Percentiles rank a stretch among this genome's conserved stretches.
Evolutionary conservation across 1,140 invertebrate genomes (phyloP).

Genomic region (Formica exsecta): DNA sequence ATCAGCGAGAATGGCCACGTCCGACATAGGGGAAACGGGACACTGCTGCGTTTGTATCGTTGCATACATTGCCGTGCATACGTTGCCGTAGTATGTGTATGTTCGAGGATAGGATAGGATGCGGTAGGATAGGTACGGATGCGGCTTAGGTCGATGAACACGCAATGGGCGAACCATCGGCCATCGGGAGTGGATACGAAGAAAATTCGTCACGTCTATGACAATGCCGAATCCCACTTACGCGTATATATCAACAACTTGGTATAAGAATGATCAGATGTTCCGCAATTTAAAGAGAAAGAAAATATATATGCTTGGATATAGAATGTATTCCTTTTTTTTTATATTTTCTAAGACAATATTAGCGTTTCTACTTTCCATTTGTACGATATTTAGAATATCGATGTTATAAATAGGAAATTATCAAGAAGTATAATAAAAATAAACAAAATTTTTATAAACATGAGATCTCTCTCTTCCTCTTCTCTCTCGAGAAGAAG

Average conservation of each 20-base stretch:
- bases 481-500: not conserved
- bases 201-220: slow-evolving; percentile 79
- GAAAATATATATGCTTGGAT: not conserved
- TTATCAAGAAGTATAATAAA: too few relatives aligned
- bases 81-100: slow-evolving; percentile 30
- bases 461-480: not conserved
- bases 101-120: slow-evolving; percentile 17
- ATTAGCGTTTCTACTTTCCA: not conserved
- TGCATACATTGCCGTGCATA: slow-evolving; percentile 42
- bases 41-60: slow-evolving; percentile 60
- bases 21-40: slow-evolving; percentile 65
- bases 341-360: too few relatives aligned
- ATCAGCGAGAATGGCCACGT: slow-evolving; percentile 84
- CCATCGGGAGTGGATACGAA: slow-evolving; percentile 81
- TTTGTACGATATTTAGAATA: not conserved
- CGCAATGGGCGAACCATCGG: slow-evolving; percentile 64
- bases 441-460: not conserved
- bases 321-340: not conserved
- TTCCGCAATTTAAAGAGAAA: not conserved
- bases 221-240: slow-evolving; percentile 4
- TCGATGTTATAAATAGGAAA: not conserved
- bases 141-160: slow-evolving; percentile 42
- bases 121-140: slow-evolving; percentile 45
- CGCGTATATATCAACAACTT: slow-evolving; percentile 49
- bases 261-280: not conserved